phyloP scores from a whole-genome alignment of 2,797 vertebrate genomes.

The Mastacembelus armatus region DNA sequence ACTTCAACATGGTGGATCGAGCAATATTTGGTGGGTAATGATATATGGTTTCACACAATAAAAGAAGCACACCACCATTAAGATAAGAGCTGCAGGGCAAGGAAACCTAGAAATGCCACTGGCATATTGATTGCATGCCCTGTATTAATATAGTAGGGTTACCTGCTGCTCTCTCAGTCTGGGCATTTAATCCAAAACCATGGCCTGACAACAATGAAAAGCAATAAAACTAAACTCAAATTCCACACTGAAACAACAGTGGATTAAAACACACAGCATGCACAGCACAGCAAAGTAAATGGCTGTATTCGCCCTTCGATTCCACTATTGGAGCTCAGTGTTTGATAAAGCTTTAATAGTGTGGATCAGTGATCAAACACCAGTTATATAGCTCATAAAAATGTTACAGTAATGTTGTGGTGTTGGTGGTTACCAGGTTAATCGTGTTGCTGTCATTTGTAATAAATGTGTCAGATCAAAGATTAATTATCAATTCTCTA shows the following conservation, averaged over 20 bases:
- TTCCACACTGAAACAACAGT: slow-evolving; percentile 21
- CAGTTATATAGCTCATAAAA: background rate
- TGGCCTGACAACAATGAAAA: slow-evolving; percentile 36
- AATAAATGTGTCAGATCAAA: no score
- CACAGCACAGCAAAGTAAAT: background rate
- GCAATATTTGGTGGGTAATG: slow-evolving; percentile 77
- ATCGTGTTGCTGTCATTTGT: no score
- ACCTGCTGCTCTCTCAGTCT: slow-evolving; percentile 51
- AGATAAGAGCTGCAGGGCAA: slow-evolving; percentile 77
- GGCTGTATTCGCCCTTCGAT: background rate
- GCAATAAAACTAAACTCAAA: slow-evolving; percentile 39
- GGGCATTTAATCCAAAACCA: slow-evolving; percentile 50
- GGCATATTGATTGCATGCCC: slow-evolving; percentile 79
- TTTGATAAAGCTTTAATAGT: background rate
- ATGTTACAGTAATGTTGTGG: no score
- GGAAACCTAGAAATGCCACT: slow-evolving; percentile 78
- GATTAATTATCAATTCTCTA: no score
- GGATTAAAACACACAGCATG: slow-evolving; percentile 4
- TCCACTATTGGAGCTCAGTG: background rate
- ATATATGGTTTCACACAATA: slow-evolving; percentile 79
- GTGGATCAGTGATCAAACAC: background rate
- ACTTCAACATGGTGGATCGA: slow-evolving; percentile 60
- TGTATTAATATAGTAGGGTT: slow-evolving; percentile 67
- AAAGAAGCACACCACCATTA: slow-evolving; percentile 77
- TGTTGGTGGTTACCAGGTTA: no score